A percentile compares a stretch with the other conserved stretches of the same genome.
Conservation (phyloP, 2,888 invertebrate genomes). For the Diloba caeruleocephala region DNA sequence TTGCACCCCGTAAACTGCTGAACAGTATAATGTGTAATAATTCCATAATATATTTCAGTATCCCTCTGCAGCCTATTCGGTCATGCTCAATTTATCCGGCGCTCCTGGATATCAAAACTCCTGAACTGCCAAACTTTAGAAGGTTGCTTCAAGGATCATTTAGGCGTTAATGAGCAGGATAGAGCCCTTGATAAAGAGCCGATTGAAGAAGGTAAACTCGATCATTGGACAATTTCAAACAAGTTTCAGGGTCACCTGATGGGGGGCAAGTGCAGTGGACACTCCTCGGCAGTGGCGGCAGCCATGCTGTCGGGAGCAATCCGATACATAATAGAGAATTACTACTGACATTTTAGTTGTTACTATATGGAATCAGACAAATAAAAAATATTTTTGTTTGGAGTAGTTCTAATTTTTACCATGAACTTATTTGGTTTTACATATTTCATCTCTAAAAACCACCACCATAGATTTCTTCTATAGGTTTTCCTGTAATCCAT, state of each 20-base stretch:
- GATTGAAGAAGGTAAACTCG: neutral
- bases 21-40: too few relatives aligned
- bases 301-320: conserved; percentile 53
- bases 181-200: neutral
- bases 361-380: neutral
- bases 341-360: conserved; percentile 16
- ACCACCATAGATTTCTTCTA: too few relatives aligned
- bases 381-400: too few relatives aligned
- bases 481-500: too few relatives aligned
- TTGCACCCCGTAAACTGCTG: too few relatives aligned
- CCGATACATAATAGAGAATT: conserved; percentile 60
- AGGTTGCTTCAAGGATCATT: conserved; percentile 62
- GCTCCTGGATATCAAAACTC: conserved; percentile 60
- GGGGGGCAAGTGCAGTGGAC: conserved; percentile 58
- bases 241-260: neutral
- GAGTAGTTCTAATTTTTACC: too few relatives aligned
- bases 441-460: too few relatives aligned
- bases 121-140: conserved; percentile 56
- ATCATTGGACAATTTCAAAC: neutral
- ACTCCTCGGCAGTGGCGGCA: conserved; percentile 61
- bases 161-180: too few relatives aligned
- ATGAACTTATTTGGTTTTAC: too few relatives aligned
- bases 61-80: conserved; percentile 64
- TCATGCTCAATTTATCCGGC: conserved; percentile 61
- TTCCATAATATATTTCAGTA: conserved; percentile 55